phyloP scores from a whole-genome alignment of 2,888 invertebrate genomes.

The Polymixis flavicincta region DNA sequence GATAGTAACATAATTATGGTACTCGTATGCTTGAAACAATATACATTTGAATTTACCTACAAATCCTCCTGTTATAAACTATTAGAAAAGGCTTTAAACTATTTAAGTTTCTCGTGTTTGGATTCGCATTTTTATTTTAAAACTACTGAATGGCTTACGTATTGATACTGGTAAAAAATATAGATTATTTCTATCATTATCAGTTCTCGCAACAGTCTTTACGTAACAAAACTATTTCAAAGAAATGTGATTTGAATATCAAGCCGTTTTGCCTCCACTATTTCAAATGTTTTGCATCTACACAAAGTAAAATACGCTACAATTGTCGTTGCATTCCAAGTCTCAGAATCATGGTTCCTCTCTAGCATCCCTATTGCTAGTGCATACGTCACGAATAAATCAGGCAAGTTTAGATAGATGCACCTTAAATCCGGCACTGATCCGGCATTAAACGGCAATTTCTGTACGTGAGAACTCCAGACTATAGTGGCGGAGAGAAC shows the following conservation, averaged over 20 bases:
- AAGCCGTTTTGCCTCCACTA: not conserved
- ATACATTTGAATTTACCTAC: not conserved
- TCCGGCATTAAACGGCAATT: slow-evolving; percentile 71
- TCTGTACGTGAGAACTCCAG: slow-evolving; percentile 59
- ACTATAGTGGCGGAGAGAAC: slow-evolving; percentile 37
- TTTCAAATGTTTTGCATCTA: slow-evolving; percentile 8
- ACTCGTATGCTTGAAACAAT: not conserved
- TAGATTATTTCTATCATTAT: not conserved
- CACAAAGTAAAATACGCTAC: slow-evolving; percentile 38
- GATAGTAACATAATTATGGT: not conserved
- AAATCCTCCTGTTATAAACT: too few species aligned
- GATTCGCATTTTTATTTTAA: not conserved
- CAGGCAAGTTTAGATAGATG: slow-evolving; percentile 70
- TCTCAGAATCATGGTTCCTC: slow-evolving; percentile 45
- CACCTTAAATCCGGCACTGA: slow-evolving; percentile 68
- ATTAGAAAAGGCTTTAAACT: not conserved
- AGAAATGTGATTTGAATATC: not conserved
- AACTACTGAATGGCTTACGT: not conserved
- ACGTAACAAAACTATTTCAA: not conserved
- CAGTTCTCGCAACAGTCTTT: not conserved
- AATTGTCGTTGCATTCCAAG: slow-evolving; percentile 39
- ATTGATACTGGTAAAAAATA: not conserved
- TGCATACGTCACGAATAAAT: slow-evolving; percentile 74
- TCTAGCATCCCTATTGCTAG: slow-evolving; percentile 54
- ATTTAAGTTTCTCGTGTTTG: too few species aligned